Evolutionary conservation across 2,888 invertebrate genomes (phyloP).

Genomic region (Odontocerum albicorne): DNA sequence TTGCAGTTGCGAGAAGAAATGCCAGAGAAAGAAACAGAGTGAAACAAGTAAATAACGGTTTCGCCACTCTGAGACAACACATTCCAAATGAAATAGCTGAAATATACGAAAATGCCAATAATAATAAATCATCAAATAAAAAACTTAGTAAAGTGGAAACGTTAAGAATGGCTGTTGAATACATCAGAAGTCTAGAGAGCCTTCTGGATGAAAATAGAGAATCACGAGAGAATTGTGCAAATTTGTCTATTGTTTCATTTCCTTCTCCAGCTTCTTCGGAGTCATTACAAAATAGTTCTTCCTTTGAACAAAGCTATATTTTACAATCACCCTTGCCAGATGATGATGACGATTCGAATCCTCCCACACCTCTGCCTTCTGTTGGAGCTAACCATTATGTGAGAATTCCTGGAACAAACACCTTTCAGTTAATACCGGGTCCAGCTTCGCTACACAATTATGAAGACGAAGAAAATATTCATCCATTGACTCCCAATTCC

Average conservation of each 20-base stretch:
- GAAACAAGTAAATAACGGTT: constrained; percentile 90
- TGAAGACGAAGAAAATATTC: constrained; percentile 65
- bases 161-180: constrained; percentile 86
- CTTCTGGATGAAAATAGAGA: constrained; percentile 64
- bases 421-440: constrained; percentile 64
- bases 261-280: constrained; percentile 58
- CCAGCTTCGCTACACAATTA: constrained; percentile 52
- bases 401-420: constrained; percentile 61
- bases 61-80: constrained; percentile 83
- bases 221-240: constrained; percentile 50
- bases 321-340: constrained; percentile 52
- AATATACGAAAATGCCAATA: constrained; percentile 66
- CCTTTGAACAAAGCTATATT: constrained; percentile 55
- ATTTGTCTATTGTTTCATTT: constrained; percentile 52
- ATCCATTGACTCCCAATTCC: constrained; percentile 57
- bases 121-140: constrained; percentile 68
- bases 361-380: constrained; percentile 50
- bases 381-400: constrained; percentile 61
- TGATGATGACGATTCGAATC: constrained; percentile 44
- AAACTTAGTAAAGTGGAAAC: constrained; percentile 89
- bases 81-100: constrained; percentile 82
- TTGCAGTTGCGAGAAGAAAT: constrained; percentile 85
- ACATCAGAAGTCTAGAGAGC: constrained; percentile 79
- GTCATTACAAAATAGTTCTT: constrained; percentile 51
- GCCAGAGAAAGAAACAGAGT: constrained; percentile 92